Conservation (phyloP, 2,888 invertebrate species). For the Muscina levida region DNA sequence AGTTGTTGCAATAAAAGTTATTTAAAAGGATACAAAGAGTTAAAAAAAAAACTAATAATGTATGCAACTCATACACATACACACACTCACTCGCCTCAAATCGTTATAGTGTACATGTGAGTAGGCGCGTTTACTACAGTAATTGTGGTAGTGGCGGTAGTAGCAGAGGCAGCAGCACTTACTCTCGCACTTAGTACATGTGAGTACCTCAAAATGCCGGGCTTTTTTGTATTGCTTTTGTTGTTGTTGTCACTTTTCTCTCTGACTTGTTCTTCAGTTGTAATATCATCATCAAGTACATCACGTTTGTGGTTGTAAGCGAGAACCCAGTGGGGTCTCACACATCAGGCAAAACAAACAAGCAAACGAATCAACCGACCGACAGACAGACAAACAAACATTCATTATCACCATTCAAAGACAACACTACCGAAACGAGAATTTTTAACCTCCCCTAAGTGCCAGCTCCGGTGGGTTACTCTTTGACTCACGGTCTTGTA, state of each 20-base stretch:
- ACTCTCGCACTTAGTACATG: no score
- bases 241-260: no score
- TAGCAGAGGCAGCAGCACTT: no score
- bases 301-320: slow-evolving; percentile 17
- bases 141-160: no score
- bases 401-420: no score
- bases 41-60: slow-evolving; percentile 26
- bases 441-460: background rate
- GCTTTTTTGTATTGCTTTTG: background rate
- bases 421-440: background rate
- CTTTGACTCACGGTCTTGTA: background rate
- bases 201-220: slow-evolving; percentile 27
- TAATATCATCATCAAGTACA: slow-evolving; percentile 9
- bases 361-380: background rate
- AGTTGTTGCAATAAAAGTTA: slow-evolving; percentile 1
- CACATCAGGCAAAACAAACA: background rate
- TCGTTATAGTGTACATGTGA: background rate
- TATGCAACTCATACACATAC: slow-evolving; percentile 22
- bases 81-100: slow-evolving; percentile 3
- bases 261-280: slow-evolving; percentile 5
- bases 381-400: background rate
- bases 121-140: background rate
- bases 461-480: no score
- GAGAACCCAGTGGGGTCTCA: background rate
- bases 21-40: no score